Percentiles rank a stretch among this genome's conserved stretches.
Conservation (phyloP, 2,797 vertebrate species). For the Danio kyathit region DNA sequence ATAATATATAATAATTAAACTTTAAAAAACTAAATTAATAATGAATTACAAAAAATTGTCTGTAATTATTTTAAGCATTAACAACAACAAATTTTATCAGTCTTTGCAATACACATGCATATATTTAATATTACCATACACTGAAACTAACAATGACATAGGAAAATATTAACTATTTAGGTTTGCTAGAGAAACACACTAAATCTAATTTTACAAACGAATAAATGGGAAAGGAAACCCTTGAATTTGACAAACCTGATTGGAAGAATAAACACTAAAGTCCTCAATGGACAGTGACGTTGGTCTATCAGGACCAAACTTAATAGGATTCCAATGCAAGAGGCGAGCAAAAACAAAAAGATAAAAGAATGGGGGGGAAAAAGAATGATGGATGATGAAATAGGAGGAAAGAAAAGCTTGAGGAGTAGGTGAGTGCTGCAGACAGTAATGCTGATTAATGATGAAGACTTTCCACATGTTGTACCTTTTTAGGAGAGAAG, state of each 20-base stretch:
- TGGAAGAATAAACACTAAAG: constrained; percentile 83
- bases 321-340: constrained; percentile 69
- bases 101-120: too few species aligned
- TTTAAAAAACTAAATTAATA: too few species aligned
- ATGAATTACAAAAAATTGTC: too few species aligned
- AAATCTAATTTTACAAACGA: neutral
- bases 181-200: neutral
- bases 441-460: neutral
- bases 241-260: constrained; percentile 84
- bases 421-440: constrained; percentile 1
- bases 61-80: too few species aligned
- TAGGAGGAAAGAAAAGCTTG: constrained; percentile 16
- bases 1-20: too few species aligned
- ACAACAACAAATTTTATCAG: too few species aligned
- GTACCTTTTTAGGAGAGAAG: constrained; percentile 99
- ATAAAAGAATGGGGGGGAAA: constrained; percentile 33
- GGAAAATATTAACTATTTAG: neutral
- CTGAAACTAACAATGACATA: neutral
- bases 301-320: constrained; percentile 81
- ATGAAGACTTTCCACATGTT: constrained; percentile 20
- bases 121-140: neutral
- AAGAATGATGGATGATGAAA: constrained; percentile 45
- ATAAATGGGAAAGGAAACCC: too few species aligned
- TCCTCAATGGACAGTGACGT: constrained; percentile 83
- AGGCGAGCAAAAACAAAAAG: constrained; percentile 61